These are phyloP conservation scores for Phalangium opilio DNA, from an alignment of 2,888 invertebrate species.

Conservation along the genomic window DNA sequence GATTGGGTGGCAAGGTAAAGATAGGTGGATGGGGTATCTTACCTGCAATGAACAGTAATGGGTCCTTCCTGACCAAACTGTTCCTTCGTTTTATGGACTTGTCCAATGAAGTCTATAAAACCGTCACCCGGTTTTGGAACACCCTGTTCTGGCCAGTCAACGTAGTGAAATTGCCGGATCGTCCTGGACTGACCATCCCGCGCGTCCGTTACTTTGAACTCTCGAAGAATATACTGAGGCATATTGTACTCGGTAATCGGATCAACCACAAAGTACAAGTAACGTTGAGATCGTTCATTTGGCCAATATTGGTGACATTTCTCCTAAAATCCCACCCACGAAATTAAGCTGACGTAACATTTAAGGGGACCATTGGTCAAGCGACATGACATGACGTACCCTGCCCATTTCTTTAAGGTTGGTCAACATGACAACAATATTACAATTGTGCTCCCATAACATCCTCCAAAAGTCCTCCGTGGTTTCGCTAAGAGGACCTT, in stretches of 20 bases:
- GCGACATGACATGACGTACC: conserved; percentile 14
- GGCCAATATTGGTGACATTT: conserved; percentile 97
- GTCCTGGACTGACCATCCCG: conserved; percentile 91
- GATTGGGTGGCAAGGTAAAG: too few relatives aligned
- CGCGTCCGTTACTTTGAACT: conserved; percentile 97
- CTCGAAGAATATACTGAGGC: conserved; percentile 95
- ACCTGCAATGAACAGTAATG: conserved; percentile 95
- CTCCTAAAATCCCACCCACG: conserved; percentile 37
- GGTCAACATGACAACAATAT: conserved; percentile 96
- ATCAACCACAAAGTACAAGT: conserved; percentile 96
- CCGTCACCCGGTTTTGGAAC: conserved; percentile 97
- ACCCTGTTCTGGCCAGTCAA: conserved; percentile 84
- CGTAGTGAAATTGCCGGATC: conserved; percentile 89
- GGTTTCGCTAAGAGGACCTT: conserved; percentile 91
- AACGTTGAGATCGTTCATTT: conserved; percentile 76
- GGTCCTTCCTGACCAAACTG: conserved; percentile 99
- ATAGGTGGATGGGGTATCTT: too few relatives aligned
- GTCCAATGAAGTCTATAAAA: conserved; percentile 98
- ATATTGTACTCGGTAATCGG: conserved; percentile 99
- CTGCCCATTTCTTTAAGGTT: conserved; percentile 95
- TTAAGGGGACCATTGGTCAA: too few relatives aligned
- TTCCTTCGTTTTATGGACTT: conserved; percentile 98
- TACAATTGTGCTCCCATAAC: conserved; percentile 99
- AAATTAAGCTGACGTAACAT: too few relatives aligned
- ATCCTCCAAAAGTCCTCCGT: conserved; percentile 98